Conservation (phyloP, 2,888 invertebrate species). For the Cerastis leucographa region DNA sequence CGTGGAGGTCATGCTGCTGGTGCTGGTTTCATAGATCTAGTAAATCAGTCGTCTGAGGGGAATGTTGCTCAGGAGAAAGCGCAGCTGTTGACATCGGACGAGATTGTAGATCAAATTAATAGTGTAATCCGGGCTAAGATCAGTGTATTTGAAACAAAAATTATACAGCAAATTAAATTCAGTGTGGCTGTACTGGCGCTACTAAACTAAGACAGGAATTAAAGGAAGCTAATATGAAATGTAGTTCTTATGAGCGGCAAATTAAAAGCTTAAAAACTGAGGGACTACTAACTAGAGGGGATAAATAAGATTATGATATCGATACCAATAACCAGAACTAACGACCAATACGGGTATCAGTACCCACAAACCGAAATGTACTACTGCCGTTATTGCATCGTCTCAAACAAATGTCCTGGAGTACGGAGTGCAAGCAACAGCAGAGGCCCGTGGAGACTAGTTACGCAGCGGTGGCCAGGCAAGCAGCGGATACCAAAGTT, state of each 20-base stretch:
- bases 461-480: not conserved
- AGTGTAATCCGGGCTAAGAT: not conserved
- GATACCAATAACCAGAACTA: not conserved
- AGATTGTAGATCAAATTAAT: too few relatives aligned
- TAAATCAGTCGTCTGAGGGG: too few relatives aligned
- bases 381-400: not conserved
- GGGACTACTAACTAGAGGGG: not conserved
- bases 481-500: not conserved
- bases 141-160: not conserved
- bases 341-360: not conserved
- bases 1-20: too few relatives aligned
- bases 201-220: not conserved
- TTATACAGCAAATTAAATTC: too few relatives aligned
- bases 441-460: too few relatives aligned
- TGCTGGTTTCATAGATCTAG: too few relatives aligned
- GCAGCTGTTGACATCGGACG: too few relatives aligned
- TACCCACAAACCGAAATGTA: not conserved
- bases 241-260: too few relatives aligned
- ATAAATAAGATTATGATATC: not conserved
- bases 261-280: too few relatives aligned
- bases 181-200: not conserved
- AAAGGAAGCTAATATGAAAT: not conserved
- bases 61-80: too few relatives aligned
- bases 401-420: not conserved
- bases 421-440: not conserved